Conservation (phyloP, 2,888 invertebrate genomes). For the Sinelater perroti region DNA sequence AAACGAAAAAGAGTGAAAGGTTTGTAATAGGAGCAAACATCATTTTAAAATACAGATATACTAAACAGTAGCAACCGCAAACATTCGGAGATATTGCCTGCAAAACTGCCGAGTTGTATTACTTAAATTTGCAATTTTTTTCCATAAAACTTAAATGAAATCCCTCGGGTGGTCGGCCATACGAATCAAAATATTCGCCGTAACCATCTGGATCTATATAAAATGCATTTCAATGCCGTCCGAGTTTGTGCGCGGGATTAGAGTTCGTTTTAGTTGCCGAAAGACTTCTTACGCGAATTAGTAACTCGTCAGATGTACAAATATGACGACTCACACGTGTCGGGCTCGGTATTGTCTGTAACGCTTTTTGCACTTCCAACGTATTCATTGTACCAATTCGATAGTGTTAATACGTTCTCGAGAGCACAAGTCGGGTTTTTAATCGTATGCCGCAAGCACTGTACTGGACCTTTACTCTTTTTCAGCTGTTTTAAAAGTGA, state of each 20-base stretch:
- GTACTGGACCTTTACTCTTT: not conserved
- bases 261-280: conserved; percentile 11
- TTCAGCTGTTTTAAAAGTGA: too few relatives aligned
- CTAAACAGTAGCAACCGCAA: conserved; percentile 13
- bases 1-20: too few relatives aligned
- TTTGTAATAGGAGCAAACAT: too few relatives aligned
- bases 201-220: conserved; percentile 3
- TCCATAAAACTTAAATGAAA: conserved; percentile 15
- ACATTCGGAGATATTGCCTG: too few relatives aligned
- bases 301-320: conserved; percentile 15
- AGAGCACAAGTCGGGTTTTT: conserved; percentile 5
- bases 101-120: too few relatives aligned
- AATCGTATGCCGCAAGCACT: conserved; percentile 11
- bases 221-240: conserved; percentile 20
- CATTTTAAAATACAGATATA: too few relatives aligned
- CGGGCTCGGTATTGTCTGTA: conserved; percentile 8
- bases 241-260: not conserved
- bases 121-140: not conserved
- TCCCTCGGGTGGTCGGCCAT: conserved; percentile 5
- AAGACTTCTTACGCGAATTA: not conserved
- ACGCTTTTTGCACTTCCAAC: not conserved
- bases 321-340: conserved; percentile 4
- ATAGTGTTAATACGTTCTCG: conserved; percentile 13
- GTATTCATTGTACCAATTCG: conserved; percentile 16
- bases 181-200: conserved; percentile 19